phyloP scores from a whole-genome alignment of 2,888 invertebrate genomes.

The Drosophila nr. perissopoda region DNA sequence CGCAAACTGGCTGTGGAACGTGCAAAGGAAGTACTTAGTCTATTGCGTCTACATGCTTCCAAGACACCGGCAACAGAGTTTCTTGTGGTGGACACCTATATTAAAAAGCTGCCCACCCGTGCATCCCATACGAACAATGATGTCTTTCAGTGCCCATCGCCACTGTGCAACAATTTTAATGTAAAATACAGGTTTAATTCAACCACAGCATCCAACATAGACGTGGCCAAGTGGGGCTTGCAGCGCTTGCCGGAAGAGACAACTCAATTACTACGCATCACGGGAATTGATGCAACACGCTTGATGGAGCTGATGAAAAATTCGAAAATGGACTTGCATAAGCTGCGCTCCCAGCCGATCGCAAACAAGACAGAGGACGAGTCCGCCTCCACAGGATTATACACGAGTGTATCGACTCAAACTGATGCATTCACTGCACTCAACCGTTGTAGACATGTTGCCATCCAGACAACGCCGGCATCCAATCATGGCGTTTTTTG shows the following conservation, averaged over 20 bases:
- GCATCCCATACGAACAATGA: constrained; percentile 15
- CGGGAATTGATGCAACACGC: constrained; percentile 48
- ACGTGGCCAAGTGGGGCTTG: constrained; percentile 56
- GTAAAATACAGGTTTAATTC: constrained; percentile 64
- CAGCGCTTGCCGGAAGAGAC: constrained; percentile 46
- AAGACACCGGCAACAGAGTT: constrained; percentile 34
- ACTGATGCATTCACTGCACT: constrained; percentile 19
- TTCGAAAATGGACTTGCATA: constrained; percentile 37
- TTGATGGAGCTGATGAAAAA: constrained; percentile 42
- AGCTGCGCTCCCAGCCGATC: constrained; percentile 29
- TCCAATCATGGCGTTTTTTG: constrained; percentile 26
- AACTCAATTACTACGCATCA: constrained; percentile 42
- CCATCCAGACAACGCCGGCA: constrained; percentile 17
- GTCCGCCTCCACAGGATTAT: constrained; percentile 20
- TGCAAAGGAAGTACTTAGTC: constrained; percentile 21
- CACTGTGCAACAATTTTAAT: constrained; percentile 60
- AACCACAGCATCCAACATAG: constrained; percentile 36
- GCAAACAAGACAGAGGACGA: constrained; percentile 15
- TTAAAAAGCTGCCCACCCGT: constrained; percentile 41
- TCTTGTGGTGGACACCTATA: constrained; percentile 54
- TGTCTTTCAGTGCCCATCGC: constrained; percentile 60
- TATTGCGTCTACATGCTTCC: constrained; percentile 4
- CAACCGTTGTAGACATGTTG: constrained; percentile 17
- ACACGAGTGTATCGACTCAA: constrained; percentile 41
- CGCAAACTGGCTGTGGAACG: constrained; percentile 45